Percentiles rank a stretch among this genome's conserved stretches.
These are phyloP conservation scores for Bedellia somnulentella DNA, from an alignment of 2,888 invertebrate genomes.

Conservation along the genomic window DNA sequence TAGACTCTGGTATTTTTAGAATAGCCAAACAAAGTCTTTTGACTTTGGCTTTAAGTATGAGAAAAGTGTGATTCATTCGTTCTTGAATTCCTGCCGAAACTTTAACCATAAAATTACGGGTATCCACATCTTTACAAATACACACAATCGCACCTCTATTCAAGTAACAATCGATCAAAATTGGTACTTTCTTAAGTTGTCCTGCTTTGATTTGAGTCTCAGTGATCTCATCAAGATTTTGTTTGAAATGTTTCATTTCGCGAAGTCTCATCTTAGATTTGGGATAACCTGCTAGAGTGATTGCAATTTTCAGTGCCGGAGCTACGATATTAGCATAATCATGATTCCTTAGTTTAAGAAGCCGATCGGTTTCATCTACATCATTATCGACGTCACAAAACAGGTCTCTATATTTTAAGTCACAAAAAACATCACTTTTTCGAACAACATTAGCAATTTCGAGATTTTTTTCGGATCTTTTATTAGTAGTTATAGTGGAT, in stretches of 20 bases:
- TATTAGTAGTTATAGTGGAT: neutral
- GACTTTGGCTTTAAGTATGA: slow-evolving; percentile 31
- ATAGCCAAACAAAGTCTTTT: slow-evolving; percentile 38
- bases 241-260: slow-evolving; percentile 36
- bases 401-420: slow-evolving; percentile 30
- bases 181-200: slow-evolving; percentile 27
- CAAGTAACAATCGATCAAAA: slow-evolving; percentile 39
- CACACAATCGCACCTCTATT: slow-evolving; percentile 44
- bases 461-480: slow-evolving; percentile 14
- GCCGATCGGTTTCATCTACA: slow-evolving; percentile 32
- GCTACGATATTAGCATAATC: slow-evolving; percentile 43
- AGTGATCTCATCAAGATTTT: slow-evolving; percentile 28
- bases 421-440: slow-evolving; percentile 24
- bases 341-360: slow-evolving; percentile 30
- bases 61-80: slow-evolving; percentile 31
- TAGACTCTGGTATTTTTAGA: slow-evolving; percentile 29
- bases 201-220: slow-evolving; percentile 42
- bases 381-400: slow-evolving; percentile 22
- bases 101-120: slow-evolving; percentile 41
- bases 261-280: slow-evolving; percentile 35
- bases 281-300: slow-evolving; percentile 39
- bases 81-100: slow-evolving; percentile 41
- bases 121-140: slow-evolving; percentile 36
- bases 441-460: no score
- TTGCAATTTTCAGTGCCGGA: slow-evolving; percentile 30